phyloP scores from a whole-genome alignment of 1,140 invertebrate species.

The Trichonephila clavipes region DNA sequence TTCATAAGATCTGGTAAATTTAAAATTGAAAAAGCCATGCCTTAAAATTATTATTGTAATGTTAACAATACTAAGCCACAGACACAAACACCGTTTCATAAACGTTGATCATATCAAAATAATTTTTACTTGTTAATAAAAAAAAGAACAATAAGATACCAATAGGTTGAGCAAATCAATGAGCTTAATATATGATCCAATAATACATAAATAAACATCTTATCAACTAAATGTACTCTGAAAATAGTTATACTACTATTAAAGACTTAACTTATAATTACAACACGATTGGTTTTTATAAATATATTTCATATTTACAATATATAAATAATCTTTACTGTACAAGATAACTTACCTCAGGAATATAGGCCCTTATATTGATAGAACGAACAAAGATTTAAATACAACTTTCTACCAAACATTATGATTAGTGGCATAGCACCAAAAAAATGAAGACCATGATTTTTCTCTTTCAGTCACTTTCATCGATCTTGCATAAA shows the following conservation, averaged over 20 bases:
- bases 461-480: conserved; percentile 39
- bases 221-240: conserved; percentile 49
- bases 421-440: conserved; percentile 73
- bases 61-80: background rate
- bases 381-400: conserved; percentile 59
- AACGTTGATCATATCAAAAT: background rate
- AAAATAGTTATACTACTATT: conserved; percentile 41
- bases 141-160: background rate
- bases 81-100: background rate
- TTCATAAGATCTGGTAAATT: background rate
- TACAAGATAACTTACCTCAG: conserved; percentile 59
- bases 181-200: conserved; percentile 45
- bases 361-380: conserved; percentile 47
- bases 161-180: conserved; percentile 61
- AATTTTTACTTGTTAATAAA: background rate
- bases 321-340: conserved; percentile 74
- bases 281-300: conserved; percentile 48
- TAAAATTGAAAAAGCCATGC: background rate
- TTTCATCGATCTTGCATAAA: conserved; percentile 16
- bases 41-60: conserved; percentile 15
- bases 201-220: conserved; percentile 31
- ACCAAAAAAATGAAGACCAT: conserved; percentile 67
- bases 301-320: conserved; percentile 75
- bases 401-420: conserved; percentile 64
- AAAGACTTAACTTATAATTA: conserved; percentile 65